A percentile compares a stretch with the other conserved stretches of the same genome.
phyloP scores from a whole-genome alignment of 2,888 invertebrate species.

The Coleophora flavipennella region DNA sequence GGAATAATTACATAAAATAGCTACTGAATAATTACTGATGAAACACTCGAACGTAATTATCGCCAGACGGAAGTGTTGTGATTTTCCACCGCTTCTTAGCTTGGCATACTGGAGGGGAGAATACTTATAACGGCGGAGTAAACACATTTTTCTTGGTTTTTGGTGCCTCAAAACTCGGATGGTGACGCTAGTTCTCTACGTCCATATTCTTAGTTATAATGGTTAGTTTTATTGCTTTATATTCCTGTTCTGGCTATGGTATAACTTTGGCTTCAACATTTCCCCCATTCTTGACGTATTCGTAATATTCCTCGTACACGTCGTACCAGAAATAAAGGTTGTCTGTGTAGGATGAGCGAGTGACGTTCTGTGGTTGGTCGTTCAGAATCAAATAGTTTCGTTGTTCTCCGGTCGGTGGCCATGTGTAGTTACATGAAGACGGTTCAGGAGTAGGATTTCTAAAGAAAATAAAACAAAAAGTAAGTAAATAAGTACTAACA shows the following conservation, averaged over 20 bases:
- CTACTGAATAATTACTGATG: too few species aligned
- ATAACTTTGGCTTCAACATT: conserved; percentile 6
- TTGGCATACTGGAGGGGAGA: too few species aligned
- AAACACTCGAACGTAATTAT: too few species aligned
- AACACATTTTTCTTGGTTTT: too few species aligned
- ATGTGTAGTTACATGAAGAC: background rate
- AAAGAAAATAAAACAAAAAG: background rate
- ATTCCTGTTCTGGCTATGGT: background rate
- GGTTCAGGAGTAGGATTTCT: conserved; percentile 3
- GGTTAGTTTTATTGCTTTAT: background rate
- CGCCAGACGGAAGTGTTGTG: too few species aligned
- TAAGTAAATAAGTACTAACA: too few species aligned
- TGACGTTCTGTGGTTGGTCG: conserved; percentile 12
- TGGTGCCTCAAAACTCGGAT: too few species aligned
- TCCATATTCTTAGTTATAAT: too few species aligned
- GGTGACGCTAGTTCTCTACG: too few species aligned
- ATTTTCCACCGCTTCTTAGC: too few species aligned
- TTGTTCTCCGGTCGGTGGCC: conserved; percentile 8
- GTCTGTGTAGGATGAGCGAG: conserved; percentile 2
- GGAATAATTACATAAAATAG: too few species aligned
- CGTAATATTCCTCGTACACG: conserved; percentile 18
- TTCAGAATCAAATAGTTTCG: conserved; percentile 19
- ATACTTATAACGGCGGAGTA: too few species aligned
- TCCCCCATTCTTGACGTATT: conserved; percentile 16
- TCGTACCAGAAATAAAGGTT: conserved; percentile 23